These are phyloP conservation scores for Stenodema calcarata DNA, from an alignment of 2,888 invertebrate species.

Conservation along the genomic window DNA sequence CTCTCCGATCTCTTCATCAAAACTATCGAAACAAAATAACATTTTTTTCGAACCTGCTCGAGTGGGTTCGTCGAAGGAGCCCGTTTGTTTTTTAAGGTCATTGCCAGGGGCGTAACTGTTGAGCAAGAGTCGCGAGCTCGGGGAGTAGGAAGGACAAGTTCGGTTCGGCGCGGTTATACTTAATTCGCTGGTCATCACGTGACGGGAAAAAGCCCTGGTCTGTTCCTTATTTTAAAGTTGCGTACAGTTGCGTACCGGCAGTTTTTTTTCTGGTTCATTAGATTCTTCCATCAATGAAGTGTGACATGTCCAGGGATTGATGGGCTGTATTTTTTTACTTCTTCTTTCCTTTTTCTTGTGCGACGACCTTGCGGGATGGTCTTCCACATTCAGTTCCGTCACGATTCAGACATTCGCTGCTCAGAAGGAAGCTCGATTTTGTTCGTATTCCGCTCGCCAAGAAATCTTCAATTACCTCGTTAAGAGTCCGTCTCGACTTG, in stretches of 20 bases:
- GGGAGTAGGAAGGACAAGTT: slow-evolving; percentile 1
- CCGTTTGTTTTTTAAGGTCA: slow-evolving; percentile 1
- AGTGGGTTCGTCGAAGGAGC: background rate
- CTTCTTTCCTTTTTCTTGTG: background rate
- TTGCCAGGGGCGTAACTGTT: slow-evolving; percentile 3
- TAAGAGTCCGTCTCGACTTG: no score
- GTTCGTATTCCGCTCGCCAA: background rate
- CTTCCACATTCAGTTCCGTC: background rate
- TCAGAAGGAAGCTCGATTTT: background rate
- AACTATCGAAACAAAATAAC: background rate
- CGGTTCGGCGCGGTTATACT: background rate
- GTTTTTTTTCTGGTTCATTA: background rate
- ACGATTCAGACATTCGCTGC: background rate
- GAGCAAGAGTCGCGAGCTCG: background rate
- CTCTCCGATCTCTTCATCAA: background rate
- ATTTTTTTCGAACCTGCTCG: background rate
- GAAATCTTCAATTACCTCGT: no score
- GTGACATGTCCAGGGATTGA: background rate
- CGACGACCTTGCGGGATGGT: background rate
- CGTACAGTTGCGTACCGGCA: background rate
- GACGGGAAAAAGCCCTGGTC: background rate
- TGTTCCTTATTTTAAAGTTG: background rate
- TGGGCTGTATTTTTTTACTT: background rate
- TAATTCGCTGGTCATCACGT: background rate
- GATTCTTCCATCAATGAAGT: background rate